phyloP scores from a whole-genome alignment of 2,797 vertebrate genomes.

The Pogoniulus pusillus region DNA sequence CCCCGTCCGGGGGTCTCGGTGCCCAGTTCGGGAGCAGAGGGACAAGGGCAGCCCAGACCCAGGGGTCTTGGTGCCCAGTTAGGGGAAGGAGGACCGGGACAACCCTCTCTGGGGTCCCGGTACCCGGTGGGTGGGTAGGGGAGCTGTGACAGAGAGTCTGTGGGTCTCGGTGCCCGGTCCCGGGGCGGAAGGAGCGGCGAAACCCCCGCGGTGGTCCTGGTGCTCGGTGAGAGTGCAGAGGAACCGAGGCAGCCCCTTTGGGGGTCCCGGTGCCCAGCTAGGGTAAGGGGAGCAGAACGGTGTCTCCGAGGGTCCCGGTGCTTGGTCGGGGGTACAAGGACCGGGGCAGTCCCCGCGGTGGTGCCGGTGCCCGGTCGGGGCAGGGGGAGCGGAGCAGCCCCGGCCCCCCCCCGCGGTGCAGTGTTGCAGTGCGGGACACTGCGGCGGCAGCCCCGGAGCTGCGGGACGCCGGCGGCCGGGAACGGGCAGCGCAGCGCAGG shows the following conservation, averaged over 20 bases:
- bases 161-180: not conserved
- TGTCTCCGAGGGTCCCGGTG: not conserved
- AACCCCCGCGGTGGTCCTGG: not conserved
- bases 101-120: not conserved
- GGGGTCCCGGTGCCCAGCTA: not conserved
- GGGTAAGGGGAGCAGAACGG: not conserved
- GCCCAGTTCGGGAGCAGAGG: no score
- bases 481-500: not conserved
- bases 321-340: not conserved
- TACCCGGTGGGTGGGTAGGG: not conserved
- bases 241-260: no score
- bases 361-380: not conserved
- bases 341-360: not conserved
- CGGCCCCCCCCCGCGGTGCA: not conserved
- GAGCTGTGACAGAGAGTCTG: not conserved
- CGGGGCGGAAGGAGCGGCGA: not conserved
- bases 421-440: conserved; percentile 43
- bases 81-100: no score
- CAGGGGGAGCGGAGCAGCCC: not conserved
- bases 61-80: not conserved
- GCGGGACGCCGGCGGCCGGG: not conserved
- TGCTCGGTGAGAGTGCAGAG: not conserved
- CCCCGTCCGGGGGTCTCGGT: not conserved
- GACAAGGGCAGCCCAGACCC: no score
- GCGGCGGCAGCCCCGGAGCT: conserved; percentile 24